Percentiles rank a stretch among this genome's conserved stretches.
These are phyloP conservation scores for Eremobia ochroleuca DNA, from an alignment of 2,888 invertebrate species.

Conservation along the genomic window DNA sequence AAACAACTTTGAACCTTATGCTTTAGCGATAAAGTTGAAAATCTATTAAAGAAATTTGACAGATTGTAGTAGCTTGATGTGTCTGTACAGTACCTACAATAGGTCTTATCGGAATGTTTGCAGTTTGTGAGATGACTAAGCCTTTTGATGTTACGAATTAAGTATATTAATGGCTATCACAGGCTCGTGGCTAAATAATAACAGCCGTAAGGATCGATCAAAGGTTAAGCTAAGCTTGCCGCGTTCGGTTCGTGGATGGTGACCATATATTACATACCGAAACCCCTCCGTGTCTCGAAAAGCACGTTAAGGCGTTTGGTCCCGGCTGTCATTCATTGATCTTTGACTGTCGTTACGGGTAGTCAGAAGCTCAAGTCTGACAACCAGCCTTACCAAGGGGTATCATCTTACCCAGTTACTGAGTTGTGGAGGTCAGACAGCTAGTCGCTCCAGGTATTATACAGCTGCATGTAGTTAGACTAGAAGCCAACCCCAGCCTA, in stretches of 20 bases:
- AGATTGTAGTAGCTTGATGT: too few species aligned
- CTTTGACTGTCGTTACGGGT: neutral
- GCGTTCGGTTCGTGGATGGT: neutral
- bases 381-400: neutral
- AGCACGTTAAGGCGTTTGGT: neutral
- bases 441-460: too few species aligned
- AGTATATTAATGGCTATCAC: neutral
- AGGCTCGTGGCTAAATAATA: neutral
- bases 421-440: too few species aligned
- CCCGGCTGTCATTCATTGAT: neutral
- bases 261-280: neutral
- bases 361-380: neutral
- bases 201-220: neutral
- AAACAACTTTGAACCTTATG: too few species aligned
- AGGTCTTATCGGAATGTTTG: slow-evolving; percentile 15
- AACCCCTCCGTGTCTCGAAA: neutral
- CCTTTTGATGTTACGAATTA: neutral
- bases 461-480: too few species aligned
- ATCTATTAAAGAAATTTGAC: too few species aligned
- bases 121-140: neutral
- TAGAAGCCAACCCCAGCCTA: too few species aligned
- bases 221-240: neutral
- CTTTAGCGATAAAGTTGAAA: too few species aligned
- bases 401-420: too few species aligned
- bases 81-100: too few species aligned